Evolutionary conservation across 2,888 invertebrate species (phyloP).

Genomic region (Epistrophe grossulariae): DNA sequence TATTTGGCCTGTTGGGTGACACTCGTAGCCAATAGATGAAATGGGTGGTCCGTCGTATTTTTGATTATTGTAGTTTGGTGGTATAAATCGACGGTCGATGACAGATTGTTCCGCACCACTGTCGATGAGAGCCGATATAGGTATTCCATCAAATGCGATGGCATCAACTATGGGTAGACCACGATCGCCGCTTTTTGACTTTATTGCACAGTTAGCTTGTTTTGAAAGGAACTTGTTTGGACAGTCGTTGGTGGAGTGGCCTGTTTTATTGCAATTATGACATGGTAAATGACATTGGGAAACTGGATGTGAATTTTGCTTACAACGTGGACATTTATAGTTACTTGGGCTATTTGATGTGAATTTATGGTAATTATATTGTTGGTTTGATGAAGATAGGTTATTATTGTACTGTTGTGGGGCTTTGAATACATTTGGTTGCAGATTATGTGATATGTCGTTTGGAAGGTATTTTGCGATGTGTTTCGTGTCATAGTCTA

Average conservation of each 20-base stretch:
- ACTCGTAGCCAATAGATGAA: too few relatives aligned
- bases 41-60: too few relatives aligned
- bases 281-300: constrained; percentile 38
- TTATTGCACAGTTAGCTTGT: neutral
- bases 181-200: neutral
- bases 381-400: neutral
- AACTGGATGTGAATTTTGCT: constrained; percentile 26
- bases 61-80: too few relatives aligned
- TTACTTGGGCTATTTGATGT: neutral
- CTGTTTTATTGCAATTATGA: constrained; percentile 30
- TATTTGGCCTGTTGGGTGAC: too few relatives aligned
- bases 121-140: too few relatives aligned
- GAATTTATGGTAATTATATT: constrained; percentile 2
- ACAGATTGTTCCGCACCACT: too few relatives aligned
- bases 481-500: neutral
- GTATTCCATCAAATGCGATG: too few relatives aligned
- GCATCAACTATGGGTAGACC: too few relatives aligned
- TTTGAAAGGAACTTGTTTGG: constrained; percentile 4
- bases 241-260: too few relatives aligned
- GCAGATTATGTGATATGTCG: neutral
- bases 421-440: neutral
- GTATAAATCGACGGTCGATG: too few relatives aligned
- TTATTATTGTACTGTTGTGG: neutral
- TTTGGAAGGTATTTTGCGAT: neutral
- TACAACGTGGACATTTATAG: constrained; percentile 27